Base-by-base conservation (phyloP, 2,888 invertebrate species). In the Polyommatus iphigenia region DNA sequence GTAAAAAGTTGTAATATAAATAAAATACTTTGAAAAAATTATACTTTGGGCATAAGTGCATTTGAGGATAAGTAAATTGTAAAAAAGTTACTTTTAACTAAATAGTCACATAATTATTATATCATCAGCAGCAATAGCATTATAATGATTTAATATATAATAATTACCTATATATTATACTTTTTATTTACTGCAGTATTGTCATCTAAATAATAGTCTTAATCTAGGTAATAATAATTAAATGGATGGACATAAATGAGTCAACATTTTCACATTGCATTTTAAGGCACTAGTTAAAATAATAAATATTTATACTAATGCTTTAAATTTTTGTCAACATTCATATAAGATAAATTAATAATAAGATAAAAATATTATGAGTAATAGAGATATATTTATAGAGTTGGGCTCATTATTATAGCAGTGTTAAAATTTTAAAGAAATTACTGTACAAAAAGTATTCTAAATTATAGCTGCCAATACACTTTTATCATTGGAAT, bases 241-340 rank as follows among this genome's bases (percentile, higher is more conserved):
- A 62, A 8, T 72, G 72, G 72, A 72, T 41, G 8, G 41, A 72
- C 36, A 72, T 10, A 72, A n/a, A 7, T 20, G n/a, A n/a, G 36
- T 36, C 3, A 15, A 67, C 13, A 67, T 15, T 67, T 29, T 67
- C 67, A 15, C 29, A 67, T 67, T 62, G 20, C 24, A 67, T 24
- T 67, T 67, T 67, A 67, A 67, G 67, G 67, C 67, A 67, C 67
- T 67, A 29, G 5, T 18, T 24, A 62, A 7, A 59, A 62, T 20
- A 29, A 5, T 29, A 59, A 59, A 20, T 20, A 7, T 59, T 59
- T n/a, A 2, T 59, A 8, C 57, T 29, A 67, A 29, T 15, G 15
- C 29, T 15, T 15, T 10, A 15, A 46, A 13, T 67, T 67, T 62
- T 62, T 62, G 62, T 59, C n/a, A n/a, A 10, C 3, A 46, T 46